Conservation (phyloP, 2,888 invertebrate species). For the Meghimatium bilineatum region DNA sequence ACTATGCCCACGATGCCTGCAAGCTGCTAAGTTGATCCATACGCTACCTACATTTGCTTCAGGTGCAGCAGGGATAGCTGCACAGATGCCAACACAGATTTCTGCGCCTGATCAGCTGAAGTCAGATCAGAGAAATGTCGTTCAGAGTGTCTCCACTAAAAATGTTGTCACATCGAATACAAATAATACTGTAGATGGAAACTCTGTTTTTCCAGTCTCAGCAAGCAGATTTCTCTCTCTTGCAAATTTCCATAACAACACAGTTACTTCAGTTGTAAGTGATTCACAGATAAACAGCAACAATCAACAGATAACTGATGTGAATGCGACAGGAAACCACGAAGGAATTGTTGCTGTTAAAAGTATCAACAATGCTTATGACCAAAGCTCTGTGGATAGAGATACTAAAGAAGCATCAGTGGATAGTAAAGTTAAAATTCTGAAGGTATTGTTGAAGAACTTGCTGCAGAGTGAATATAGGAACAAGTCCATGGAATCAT, state of each 20-base stretch:
- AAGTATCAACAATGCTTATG: background rate
- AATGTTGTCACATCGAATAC: background rate
- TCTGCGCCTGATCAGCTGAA: background rate
- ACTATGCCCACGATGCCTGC: conserved; percentile 34
- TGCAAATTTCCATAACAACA: background rate
- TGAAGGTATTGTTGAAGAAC: conserved; percentile 1
- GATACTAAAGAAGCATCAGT: background rate
- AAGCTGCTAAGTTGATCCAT: conserved; percentile 25
- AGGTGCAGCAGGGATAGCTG: background rate
- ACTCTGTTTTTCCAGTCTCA: background rate
- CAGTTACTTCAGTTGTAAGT: background rate
- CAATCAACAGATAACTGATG: background rate
- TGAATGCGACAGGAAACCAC: conserved; percentile 19
- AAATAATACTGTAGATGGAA: background rate
- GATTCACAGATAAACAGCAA: background rate
- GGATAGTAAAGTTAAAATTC: background rate
- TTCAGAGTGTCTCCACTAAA: background rate
- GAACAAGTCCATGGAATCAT: background rate
- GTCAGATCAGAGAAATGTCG: background rate
- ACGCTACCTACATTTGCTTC: conserved; percentile 13
- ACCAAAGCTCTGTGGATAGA: background rate
- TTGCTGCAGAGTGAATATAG: conserved; percentile 1
- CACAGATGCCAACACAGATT: background rate
- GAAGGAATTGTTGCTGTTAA: background rate
- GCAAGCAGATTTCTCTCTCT: background rate